Evolutionary conservation across 2,797 vertebrate species (phyloP).

Genomic region (Nyctalus aviator): DNA sequence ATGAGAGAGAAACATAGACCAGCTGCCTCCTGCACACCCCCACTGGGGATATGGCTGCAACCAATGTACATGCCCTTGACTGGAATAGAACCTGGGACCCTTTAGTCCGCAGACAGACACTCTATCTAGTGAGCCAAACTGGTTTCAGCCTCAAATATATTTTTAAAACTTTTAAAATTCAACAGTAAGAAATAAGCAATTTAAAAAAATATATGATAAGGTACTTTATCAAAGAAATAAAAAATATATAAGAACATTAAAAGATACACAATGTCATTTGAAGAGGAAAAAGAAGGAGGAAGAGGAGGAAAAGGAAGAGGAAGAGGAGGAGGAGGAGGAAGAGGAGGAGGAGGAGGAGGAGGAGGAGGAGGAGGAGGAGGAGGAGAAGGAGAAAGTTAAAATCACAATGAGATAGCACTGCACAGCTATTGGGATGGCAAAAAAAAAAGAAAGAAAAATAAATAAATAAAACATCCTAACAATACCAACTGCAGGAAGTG

Average conservation of each 20-base stretch:
- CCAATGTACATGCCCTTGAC: too few relatives aligned
- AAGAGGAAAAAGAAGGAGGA: not conserved
- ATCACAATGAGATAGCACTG: not conserved
- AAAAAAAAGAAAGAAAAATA: not conserved
- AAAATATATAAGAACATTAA: slow-evolving; percentile 12
- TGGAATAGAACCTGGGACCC: too few relatives aligned
- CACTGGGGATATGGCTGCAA: too few relatives aligned
- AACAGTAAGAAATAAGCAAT: not conserved
- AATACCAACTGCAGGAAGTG: not conserved
- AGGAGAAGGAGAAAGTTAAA: not conserved
- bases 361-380: not conserved
- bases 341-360: not conserved
- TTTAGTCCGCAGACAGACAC: too few relatives aligned
- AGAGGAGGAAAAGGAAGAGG: not conserved
- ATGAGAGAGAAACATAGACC: too few relatives aligned
- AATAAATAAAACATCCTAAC: not conserved
- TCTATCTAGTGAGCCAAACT: too few relatives aligned
- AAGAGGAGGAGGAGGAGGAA: not conserved
- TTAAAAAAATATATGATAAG: not conserved
- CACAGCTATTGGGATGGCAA: not conserved
- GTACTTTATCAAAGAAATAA: not conserved
- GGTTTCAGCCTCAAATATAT: not conserved
- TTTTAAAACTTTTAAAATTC: not conserved
- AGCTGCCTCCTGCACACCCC: too few relatives aligned
- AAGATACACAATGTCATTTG: not conserved